A percentile compares a stretch with the other conserved stretches of the same genome.
Conservation (phyloP, 2,113 vertebrate species). For the Colius striatus region DNA sequence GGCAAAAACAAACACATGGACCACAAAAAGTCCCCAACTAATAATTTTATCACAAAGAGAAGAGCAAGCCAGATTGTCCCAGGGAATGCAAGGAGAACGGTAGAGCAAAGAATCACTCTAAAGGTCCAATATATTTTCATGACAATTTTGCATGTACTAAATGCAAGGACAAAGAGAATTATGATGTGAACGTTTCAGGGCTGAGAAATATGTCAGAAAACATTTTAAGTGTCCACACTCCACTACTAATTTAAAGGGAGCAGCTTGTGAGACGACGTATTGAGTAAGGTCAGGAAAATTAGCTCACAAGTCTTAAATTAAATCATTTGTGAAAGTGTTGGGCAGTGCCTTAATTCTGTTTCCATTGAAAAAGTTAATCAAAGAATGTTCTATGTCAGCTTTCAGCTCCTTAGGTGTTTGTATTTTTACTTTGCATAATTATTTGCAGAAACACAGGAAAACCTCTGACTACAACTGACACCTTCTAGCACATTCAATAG, state of each 20-base stretch:
- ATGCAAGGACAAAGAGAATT: conserved; percentile 5
- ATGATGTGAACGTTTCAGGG: neutral
- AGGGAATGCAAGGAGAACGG: neutral
- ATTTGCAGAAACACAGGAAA: neutral
- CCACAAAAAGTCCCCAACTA: neutral
- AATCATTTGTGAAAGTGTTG: neutral
- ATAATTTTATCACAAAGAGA: neutral
- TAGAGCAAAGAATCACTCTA: neutral
- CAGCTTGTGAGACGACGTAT: neutral
- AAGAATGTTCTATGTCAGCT: neutral
- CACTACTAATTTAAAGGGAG: neutral
- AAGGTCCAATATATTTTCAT: neutral
- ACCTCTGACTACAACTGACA: neutral
- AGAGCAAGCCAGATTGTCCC: neutral
- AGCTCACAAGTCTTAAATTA: neutral
- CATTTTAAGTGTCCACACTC: neutral
- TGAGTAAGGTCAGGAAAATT: neutral
- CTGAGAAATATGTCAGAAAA: neutral
- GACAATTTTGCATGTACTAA: neutral
- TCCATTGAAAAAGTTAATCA: neutral
- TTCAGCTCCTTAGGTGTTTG: neutral
- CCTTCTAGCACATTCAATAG: neutral
- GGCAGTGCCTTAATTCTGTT: neutral
- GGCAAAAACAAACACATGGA: neutral
- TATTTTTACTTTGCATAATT: neutral